Conservation (phyloP, 2,888 invertebrate genomes). For the Papilio elwesi region DNA sequence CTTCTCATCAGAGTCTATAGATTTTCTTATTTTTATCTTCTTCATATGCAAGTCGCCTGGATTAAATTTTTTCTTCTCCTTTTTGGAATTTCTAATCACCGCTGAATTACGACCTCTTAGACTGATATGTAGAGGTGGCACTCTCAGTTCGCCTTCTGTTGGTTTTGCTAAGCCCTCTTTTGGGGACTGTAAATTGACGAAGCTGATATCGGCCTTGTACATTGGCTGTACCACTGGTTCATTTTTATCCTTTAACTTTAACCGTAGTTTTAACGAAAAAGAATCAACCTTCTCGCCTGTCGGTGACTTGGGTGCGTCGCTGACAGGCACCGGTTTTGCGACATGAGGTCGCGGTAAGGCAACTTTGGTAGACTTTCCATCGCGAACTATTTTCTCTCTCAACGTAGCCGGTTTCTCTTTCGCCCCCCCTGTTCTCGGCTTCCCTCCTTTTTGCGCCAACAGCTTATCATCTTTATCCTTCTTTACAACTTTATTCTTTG, state of each 20-base stretch:
- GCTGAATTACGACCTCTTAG: constrained; percentile 93
- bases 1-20: constrained; percentile 70
- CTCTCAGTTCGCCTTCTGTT: constrained; percentile 88
- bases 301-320: constrained; percentile 68
- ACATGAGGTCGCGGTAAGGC: constrained; percentile 66
- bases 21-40: constrained; percentile 81
- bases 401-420: constrained; percentile 75
- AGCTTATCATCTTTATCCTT: constrained; percentile 66
- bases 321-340: constrained; percentile 57
- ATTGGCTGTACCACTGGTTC: constrained; percentile 91
- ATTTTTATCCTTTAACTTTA: constrained; percentile 90
- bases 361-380: constrained; percentile 73
- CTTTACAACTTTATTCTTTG: constrained; percentile 52
- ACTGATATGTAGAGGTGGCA: constrained; percentile 95
- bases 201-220: constrained; percentile 92
- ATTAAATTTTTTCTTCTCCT: constrained; percentile 85
- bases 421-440: constrained; percentile 66
- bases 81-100: constrained; percentile 91
- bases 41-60: constrained; percentile 80
- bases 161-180: constrained; percentile 75
- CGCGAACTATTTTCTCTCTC: constrained; percentile 74
- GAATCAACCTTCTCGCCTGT: constrained; percentile 81
- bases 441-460: constrained; percentile 69
- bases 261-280: constrained; percentile 89
- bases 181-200: constrained; percentile 84